A percentile compares a stretch with the other conserved stretches of the same genome.
Conservation (phyloP, 2,113 vertebrate genomes). For the Sclerurus mexicanus region DNA sequence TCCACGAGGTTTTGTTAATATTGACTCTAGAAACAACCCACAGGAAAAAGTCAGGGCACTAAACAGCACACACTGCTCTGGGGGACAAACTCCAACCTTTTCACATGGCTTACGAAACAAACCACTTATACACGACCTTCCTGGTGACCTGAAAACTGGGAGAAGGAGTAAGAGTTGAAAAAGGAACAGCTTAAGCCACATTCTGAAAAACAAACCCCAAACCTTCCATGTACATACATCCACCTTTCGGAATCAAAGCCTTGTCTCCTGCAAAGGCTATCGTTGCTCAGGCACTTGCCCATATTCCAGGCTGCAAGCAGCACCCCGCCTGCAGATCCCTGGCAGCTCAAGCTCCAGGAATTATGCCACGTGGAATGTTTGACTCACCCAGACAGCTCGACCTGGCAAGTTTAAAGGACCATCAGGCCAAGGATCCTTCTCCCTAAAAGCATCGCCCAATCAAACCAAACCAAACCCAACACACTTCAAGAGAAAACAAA, state of each 20-base stretch:
- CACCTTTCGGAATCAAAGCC: background rate
- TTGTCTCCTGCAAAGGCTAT: background rate
- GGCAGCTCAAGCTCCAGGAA: background rate
- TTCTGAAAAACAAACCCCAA: background rate
- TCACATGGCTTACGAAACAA: background rate
- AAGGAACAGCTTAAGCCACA: background rate
- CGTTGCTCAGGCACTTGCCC: background rate
- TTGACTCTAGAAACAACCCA: background rate
- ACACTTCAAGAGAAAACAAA: background rate
- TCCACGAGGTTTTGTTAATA: background rate
- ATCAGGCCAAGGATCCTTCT: background rate
- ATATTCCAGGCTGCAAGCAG: background rate
- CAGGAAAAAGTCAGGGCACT: background rate
- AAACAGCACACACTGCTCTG: background rate
- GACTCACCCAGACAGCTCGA: background rate
- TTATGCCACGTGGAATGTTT: background rate
- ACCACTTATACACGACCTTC: accelerated
- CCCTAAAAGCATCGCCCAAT: background rate
- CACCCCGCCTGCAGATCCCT: background rate
- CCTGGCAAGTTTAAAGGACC: background rate
- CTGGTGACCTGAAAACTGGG: background rate
- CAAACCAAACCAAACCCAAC: background rate
- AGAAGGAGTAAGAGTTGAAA: background rate
- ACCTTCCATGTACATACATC: background rate
- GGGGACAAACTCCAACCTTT: background rate